A percentile compares a stretch with the other conserved stretches of the same genome.
These are phyloP conservation scores for Chaetorhynchus papuensis DNA, from an alignment of 2,113 vertebrate species.

Conservation along the genomic window DNA sequence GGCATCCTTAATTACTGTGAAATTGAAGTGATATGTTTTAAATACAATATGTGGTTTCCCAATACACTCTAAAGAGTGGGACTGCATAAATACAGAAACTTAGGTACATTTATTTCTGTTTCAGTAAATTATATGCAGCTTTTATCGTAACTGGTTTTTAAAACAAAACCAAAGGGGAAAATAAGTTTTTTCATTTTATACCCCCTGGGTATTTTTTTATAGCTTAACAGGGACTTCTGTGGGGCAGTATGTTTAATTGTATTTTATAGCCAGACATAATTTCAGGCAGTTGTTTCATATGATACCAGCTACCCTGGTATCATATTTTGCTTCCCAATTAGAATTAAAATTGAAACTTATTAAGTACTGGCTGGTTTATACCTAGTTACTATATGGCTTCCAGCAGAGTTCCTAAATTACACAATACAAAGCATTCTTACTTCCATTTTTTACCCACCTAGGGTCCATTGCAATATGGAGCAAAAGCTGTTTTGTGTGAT, in stretches of 20 bases:
- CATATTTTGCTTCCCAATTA: slow-evolving; percentile 5
- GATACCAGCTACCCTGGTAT: neutral
- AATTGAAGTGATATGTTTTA: neutral
- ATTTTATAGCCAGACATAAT: neutral
- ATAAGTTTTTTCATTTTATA: neutral
- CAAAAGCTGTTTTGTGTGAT: neutral
- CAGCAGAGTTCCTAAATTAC: slow-evolving; percentile 6
- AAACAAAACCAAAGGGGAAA: neutral
- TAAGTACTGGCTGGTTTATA: slow-evolving; percentile 8
- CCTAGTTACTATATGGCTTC: neutral
- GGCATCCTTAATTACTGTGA: neutral
- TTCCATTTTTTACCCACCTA: slow-evolving; percentile 23
- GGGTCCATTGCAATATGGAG: neutral
- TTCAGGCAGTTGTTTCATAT: neutral
- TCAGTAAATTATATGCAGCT: neutral
- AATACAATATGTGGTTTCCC: neutral
- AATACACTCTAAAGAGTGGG: neutral
- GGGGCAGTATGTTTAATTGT: neutral
- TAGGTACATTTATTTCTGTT: neutral
- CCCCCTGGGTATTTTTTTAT: neutral
- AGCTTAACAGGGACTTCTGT: neutral
- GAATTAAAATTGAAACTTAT: slow-evolving; percentile 20
- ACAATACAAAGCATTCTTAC: neutral
- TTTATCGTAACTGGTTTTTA: neutral
- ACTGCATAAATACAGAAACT: neutral